Evolutionary conservation across 1,140 invertebrate species (phyloP).

Genomic region (Oedothorax gibbosus): DNA sequence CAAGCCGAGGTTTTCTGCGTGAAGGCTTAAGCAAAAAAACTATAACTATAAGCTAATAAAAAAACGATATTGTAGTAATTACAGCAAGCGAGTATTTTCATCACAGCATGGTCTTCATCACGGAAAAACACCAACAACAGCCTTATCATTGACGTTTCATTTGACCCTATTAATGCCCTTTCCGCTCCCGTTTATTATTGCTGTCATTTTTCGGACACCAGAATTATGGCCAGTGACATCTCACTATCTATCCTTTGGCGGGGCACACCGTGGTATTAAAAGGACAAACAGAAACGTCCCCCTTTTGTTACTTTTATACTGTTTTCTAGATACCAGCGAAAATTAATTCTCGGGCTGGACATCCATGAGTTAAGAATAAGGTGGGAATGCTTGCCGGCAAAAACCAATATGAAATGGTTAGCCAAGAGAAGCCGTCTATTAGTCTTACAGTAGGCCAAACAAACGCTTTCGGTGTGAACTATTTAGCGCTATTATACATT

Average conservation of each 20-base stretch:
- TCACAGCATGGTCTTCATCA: background rate
- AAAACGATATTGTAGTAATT: no score
- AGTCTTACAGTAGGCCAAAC: no score
- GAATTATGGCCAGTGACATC: conserved; percentile 53
- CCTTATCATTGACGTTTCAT: conserved; percentile 1
- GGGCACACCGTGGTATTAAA: conserved; percentile 8
- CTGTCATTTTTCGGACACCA: conserved; percentile 39
- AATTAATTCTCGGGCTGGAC: conserved; percentile 47
- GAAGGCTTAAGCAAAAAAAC: background rate
- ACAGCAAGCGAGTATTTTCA: background rate
- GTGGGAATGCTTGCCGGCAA: no score
- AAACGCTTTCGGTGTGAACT: no score
- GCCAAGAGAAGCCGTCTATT: no score
- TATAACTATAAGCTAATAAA: no score
- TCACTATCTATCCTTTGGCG: conserved; percentile 52
- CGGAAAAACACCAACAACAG: conserved; percentile 13
- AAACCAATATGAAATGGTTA: no score
- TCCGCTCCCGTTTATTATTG: conserved; percentile 40
- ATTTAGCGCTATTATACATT: no score
- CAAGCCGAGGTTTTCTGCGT: no score
- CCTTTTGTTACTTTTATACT: conserved; percentile 2
- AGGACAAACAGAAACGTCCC: conserved; percentile 8
- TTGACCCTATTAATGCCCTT: conserved; percentile 34
- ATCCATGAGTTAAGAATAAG: background rate
- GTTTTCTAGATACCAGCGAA: conserved; percentile 43